These are phyloP conservation scores for Pelusios castaneus DNA, from an alignment of 2,113 vertebrate genomes.

Conservation along the genomic window DNA sequence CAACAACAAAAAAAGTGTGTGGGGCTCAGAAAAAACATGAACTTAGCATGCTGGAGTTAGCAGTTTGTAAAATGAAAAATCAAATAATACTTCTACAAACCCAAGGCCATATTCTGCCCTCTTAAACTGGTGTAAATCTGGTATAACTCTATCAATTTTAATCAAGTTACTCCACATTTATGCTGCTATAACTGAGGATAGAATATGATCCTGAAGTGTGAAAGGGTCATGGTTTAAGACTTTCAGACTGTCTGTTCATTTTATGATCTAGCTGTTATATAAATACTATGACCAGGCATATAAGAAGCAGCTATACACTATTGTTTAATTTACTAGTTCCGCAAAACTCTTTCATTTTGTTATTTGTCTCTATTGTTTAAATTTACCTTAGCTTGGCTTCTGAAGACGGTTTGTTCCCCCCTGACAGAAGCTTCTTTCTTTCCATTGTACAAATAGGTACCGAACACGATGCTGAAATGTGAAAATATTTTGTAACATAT, in stretches of 20 bases:
- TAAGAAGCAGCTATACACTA: conserved; percentile 26
- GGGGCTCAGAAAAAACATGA: conserved; percentile 35
- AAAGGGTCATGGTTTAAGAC: conserved; percentile 45
- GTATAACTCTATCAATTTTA: conserved; percentile 26
- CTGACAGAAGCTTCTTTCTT: neutral
- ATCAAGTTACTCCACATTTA: neutral
- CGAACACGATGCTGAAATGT: neutral
- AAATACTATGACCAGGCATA: conserved; percentile 40
- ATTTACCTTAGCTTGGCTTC: conserved; percentile 44
- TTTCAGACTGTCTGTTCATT: conserved; percentile 46
- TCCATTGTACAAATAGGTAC: neutral
- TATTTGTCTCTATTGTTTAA: conserved; percentile 59
- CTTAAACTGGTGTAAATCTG: neutral
- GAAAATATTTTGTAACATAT: conserved; percentile 12
- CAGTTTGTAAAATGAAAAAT: conserved; percentile 50
- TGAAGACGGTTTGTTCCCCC: conserved; percentile 16
- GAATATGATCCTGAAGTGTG: conserved; percentile 40
- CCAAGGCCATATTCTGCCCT: neutral
- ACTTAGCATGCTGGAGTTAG: conserved; percentile 18
- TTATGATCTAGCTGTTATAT: conserved; percentile 42
- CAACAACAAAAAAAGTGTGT: neutral
- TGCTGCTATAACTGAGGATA: neutral
- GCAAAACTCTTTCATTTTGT: conserved; percentile 51
- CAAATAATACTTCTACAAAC: neutral
- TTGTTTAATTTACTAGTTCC: conserved; percentile 29